Evolutionary conservation across 1,140 invertebrate species (phyloP).

Genomic region (Pectinophora gossypiella): DNA sequence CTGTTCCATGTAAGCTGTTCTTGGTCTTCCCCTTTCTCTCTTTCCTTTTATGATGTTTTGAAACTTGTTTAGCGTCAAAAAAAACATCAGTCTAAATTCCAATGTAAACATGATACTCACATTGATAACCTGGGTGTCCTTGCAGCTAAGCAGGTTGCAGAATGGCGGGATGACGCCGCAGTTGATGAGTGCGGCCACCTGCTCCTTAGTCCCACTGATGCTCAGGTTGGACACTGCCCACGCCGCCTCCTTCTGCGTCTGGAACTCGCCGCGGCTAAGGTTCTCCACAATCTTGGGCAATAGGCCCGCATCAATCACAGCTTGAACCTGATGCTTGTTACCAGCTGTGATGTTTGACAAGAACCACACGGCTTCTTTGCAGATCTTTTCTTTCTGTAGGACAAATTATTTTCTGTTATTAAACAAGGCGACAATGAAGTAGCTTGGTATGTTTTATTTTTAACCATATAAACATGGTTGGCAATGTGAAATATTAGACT

Average conservation of each 20-base stretch:
- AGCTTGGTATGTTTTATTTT: too few relatives aligned
- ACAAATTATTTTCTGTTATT: too few relatives aligned
- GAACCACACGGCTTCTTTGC: constrained; percentile 98
- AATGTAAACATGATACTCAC: constrained; percentile 41
- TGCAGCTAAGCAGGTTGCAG: constrained; percentile 91
- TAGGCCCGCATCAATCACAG: constrained; percentile 95
- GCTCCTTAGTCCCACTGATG: constrained; percentile 95
- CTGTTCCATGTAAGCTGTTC: too few relatives aligned
- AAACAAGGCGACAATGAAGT: too few relatives aligned
- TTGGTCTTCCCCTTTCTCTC: too few relatives aligned
- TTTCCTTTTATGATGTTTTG: too few relatives aligned
- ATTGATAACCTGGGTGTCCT: constrained; percentile 89
- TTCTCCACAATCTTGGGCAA: constrained; percentile 97
- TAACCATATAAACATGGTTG: too few relatives aligned
- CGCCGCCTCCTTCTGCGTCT: constrained; percentile 99
- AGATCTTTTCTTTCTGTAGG: constrained; percentile 80
- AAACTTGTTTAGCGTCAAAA: too few relatives aligned
- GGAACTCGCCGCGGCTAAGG: constrained; percentile 96
- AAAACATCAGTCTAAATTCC: too few relatives aligned
- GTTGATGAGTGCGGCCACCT: constrained; percentile 90
- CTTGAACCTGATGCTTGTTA: constrained; percentile 97
- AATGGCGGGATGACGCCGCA: constrained; percentile 93
- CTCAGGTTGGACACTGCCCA: constrained; percentile 99
- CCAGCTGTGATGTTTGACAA: constrained; percentile 99
- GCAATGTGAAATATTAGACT: too few relatives aligned